These are phyloP conservation scores for Mastacembelus armatus DNA, from an alignment of 2,797 vertebrate genomes.

Conservation along the genomic window DNA sequence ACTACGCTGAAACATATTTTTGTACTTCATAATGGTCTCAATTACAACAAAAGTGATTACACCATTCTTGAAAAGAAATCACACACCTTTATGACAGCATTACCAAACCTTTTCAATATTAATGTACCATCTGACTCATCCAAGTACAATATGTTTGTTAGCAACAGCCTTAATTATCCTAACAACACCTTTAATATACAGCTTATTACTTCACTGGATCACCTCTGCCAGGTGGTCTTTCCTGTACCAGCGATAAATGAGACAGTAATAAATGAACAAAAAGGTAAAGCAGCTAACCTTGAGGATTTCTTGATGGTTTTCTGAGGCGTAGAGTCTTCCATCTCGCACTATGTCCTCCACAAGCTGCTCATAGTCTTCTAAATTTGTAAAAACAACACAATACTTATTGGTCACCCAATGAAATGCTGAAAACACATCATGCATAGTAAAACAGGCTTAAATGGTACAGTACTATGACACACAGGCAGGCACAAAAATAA, in stretches of 20 bases:
- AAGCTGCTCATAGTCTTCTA: slow-evolving; percentile 98
- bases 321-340: slow-evolving; percentile 95
- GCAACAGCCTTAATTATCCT: slow-evolving; percentile 8
- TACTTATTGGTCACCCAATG: not conserved
- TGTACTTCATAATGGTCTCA: not conserved
- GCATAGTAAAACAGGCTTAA: not conserved
- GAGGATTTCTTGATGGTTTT: slow-evolving; percentile 99
- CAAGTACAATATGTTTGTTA: not conserved
- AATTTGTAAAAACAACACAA: slow-evolving; percentile 31
- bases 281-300: slow-evolving; percentile 83
- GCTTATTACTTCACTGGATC: slow-evolving; percentile 14
- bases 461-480: slow-evolving; percentile 11
- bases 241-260: not conserved
- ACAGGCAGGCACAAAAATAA: not conserved
- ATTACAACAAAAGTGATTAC: not conserved
- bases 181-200: not conserved
- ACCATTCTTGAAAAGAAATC: not conserved
- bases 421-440: not conserved
- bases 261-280: not conserved
- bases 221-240: not conserved
- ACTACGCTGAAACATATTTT: not conserved
- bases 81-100: not conserved
- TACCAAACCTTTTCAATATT: not conserved
- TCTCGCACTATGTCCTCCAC: slow-evolving; percentile 98
- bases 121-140: slow-evolving; percentile 9